These are phyloP conservation scores for Ethmia dodecea DNA, from an alignment of 2,888 invertebrate species.

Conservation along the genomic window DNA sequence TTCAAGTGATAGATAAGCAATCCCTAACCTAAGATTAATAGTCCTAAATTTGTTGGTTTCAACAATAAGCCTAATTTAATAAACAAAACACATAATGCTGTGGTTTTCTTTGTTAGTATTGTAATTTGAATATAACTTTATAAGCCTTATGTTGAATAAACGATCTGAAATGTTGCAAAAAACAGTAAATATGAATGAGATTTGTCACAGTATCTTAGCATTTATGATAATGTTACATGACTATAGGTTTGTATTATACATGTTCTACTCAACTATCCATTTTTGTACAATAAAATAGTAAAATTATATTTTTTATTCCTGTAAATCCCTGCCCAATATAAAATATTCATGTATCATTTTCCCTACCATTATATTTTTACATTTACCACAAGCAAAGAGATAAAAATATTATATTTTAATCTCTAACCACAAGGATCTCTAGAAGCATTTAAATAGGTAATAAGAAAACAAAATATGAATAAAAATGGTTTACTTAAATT, in stretches of 20 bases:
- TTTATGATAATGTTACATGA: constrained; percentile 59
- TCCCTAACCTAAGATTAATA: constrained; percentile 37
- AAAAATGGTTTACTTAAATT: no score
- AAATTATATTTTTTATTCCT: no score
- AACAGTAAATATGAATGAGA: constrained; percentile 23
- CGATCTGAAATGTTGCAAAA: constrained; percentile 42
- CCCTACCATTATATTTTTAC: no score
- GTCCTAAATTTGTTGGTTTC: constrained; percentile 35
- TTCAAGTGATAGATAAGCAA: constrained; percentile 49
- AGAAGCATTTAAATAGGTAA: no score
- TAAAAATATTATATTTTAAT: no score
- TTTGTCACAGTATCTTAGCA: constrained; percentile 46
- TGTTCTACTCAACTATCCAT: constrained; percentile 42
- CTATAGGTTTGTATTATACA: constrained; percentile 60
- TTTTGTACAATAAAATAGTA: constrained; percentile 73
- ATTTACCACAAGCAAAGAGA: no score
- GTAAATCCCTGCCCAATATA: no score
- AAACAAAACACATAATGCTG: constrained; percentile 33
- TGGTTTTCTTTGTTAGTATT: constrained; percentile 40
- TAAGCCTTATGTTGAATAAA: constrained; percentile 25
- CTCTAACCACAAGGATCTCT: no score
- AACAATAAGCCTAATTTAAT: constrained; percentile 44
- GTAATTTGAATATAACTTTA: constrained; percentile 24
- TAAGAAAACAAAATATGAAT: no score
- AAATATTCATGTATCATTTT: no score